These are phyloP conservation scores for Gallinago paraguaiae DNA, from an alignment of 2,113 vertebrate species.

Conservation along the genomic window DNA sequence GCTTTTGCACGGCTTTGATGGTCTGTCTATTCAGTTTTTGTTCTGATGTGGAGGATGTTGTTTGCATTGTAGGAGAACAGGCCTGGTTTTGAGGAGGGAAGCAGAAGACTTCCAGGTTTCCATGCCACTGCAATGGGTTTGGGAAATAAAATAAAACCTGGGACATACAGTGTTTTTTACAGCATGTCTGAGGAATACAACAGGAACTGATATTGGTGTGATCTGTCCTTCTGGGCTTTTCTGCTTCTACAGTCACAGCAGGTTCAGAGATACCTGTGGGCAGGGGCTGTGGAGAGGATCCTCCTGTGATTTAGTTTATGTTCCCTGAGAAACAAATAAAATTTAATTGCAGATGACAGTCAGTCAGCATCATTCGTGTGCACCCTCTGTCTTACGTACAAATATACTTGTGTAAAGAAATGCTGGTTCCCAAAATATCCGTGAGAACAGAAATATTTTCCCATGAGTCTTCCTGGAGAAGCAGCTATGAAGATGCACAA, in stretches of 20 bases:
- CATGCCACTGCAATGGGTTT: not conserved
- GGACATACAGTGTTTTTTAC: not conserved
- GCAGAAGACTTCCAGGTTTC: slow-evolving; percentile 29
- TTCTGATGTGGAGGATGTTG: slow-evolving; percentile 50
- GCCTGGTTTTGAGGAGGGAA: slow-evolving; percentile 31
- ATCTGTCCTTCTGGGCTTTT: not conserved
- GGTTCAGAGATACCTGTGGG: not conserved
- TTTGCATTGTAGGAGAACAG: slow-evolving; percentile 9
- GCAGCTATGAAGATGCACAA: not conserved
- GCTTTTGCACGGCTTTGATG: slow-evolving; percentile 26
- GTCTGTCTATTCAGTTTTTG: not conserved
- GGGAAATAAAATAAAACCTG: not conserved
- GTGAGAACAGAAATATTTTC: not conserved
- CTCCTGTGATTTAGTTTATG: not conserved
- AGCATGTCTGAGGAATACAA: not conserved
- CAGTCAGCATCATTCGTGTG: not conserved
- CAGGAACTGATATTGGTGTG: not conserved
- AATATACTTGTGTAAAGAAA: not conserved
- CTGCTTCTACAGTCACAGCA: not conserved
- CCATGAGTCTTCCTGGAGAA: not conserved
- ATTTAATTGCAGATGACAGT: not conserved
- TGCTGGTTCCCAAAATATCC: not conserved
- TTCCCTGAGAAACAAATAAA: not conserved
- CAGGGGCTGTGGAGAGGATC: not conserved
- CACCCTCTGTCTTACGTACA: not conserved